Evolutionary conservation across 1,140 invertebrate species (phyloP), one percentile per base, ranked within the genome.

Genomic region (Neuroterus valhalla): DNA sequence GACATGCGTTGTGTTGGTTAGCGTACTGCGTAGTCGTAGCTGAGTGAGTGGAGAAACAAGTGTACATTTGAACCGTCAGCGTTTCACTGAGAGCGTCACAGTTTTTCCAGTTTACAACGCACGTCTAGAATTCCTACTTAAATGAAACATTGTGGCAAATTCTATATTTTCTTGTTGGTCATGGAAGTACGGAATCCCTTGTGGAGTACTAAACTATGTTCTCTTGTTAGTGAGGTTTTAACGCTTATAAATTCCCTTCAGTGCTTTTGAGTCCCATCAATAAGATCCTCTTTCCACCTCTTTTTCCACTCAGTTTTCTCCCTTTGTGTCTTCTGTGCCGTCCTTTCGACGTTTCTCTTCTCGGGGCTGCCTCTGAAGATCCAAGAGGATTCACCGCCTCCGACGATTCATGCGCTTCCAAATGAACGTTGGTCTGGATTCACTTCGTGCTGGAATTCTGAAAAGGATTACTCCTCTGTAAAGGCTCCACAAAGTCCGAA

Each of bases 401-500:
- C 52, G 12, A 62, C 21, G 52, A 31, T 62, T 62, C 52, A 31
- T 26, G 52, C 52, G 14, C 21, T 62, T 62, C 52, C 15, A 62
- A 62, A 62, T 62, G 52, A 62, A 31, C 52, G 21, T 14, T 14
- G 15, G 1, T 15, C 12, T 31, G 52, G 31, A 23, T 62, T 62
- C 23, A 23, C 52, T 62, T 14, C 21, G 31, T 26, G 12, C 21
- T 62, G 23, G 11, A 14, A 62, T 62, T 23, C 5, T 62, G 52
- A 31, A 62, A 62, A 62, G 23, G 52, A 62, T 31, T 62, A 62
- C 26, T 62, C 52, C 52, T 62, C 23, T 62, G 52, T 11, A 62
- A 55, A 15, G 52, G 19, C 10, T 62, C 26, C 52, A 62, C 52
- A 62, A 62, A 62, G 52, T 62, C 52, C 52, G 52, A 62, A 62